These are phyloP conservation scores for Aphelenchoides besseyi DNA, from an alignment of 1,140 invertebrate genomes.

Conservation along the genomic window DNA sequence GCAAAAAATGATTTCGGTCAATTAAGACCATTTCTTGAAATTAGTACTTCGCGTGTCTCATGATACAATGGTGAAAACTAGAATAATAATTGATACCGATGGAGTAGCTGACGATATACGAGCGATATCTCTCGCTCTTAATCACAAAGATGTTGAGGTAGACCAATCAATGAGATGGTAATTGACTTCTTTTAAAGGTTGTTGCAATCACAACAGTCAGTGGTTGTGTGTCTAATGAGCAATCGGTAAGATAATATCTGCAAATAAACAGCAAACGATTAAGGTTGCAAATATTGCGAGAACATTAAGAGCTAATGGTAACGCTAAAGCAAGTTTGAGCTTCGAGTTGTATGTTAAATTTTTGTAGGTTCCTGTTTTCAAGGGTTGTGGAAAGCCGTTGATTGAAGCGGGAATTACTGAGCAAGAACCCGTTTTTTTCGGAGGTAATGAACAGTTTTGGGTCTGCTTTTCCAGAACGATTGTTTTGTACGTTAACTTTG, in stretches of 20 bases:
- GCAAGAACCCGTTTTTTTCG: constrained; percentile 49
- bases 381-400: constrained; percentile 49
- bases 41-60: no score
- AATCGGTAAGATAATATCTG: constrained; percentile 30
- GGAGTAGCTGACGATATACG: constrained; percentile 56
- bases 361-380: constrained; percentile 52
- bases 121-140: constrained; percentile 57
- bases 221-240: constrained; percentile 43
- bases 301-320: constrained; percentile 43
- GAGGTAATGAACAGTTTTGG: no score
- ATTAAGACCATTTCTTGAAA: background rate
- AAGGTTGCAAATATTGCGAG: constrained; percentile 47
- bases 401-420: constrained; percentile 35
- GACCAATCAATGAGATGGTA: background rate
- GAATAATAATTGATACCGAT: constrained; percentile 52
- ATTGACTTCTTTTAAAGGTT: constrained; percentile 25
- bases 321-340: constrained; percentile 18
- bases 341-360: background rate
- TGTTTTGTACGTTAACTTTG: no score
- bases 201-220: constrained; percentile 45
- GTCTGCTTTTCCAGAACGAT: no score
- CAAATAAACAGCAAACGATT: constrained; percentile 25
- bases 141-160: constrained; percentile 51
- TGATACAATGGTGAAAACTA: constrained; percentile 22
- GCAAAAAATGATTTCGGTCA: background rate